Evolutionary conservation across 2,113 vertebrate species (phyloP).

Genomic region (Myrmecophaga tridactyla): DNA sequence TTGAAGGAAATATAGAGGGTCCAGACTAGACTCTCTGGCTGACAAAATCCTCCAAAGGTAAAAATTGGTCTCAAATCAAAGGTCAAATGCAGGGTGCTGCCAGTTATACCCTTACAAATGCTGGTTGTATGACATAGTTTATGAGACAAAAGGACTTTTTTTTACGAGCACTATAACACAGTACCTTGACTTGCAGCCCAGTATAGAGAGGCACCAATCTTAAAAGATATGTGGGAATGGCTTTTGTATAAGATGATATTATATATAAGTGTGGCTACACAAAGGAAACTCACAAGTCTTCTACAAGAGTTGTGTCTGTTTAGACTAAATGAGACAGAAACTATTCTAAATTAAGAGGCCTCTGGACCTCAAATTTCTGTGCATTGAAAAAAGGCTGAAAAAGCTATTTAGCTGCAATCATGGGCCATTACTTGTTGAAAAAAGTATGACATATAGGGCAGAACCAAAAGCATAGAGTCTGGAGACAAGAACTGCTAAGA

Average conservation of each 20-base stretch:
- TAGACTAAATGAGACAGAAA: not conserved
- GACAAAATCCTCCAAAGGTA: not conserved
- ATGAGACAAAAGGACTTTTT: not conserved
- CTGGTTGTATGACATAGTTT: not conserved
- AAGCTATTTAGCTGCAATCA: not conserved
- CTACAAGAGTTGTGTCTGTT: not conserved
- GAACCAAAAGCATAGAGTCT: not conserved
- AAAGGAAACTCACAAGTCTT: not conserved
- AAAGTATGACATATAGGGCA: not conserved
- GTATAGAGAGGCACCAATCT: not conserved
- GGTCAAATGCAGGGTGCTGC: not conserved
- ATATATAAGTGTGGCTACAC: not conserved
- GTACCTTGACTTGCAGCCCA: not conserved
- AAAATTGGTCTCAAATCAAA: not conserved
- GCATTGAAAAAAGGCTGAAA: not conserved
- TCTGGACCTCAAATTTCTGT: not conserved
- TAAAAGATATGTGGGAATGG: not conserved
- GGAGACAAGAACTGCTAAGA: not conserved
- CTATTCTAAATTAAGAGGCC: not conserved
- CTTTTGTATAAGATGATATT: not conserved
- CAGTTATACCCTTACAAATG: no score
- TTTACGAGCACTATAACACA: not conserved
- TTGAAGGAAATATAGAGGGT: not conserved
- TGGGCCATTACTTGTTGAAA: not conserved
- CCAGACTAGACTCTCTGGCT: not conserved